phyloP scores from a whole-genome alignment of 1,140 invertebrate species.

The Meteorus sp. region DNA sequence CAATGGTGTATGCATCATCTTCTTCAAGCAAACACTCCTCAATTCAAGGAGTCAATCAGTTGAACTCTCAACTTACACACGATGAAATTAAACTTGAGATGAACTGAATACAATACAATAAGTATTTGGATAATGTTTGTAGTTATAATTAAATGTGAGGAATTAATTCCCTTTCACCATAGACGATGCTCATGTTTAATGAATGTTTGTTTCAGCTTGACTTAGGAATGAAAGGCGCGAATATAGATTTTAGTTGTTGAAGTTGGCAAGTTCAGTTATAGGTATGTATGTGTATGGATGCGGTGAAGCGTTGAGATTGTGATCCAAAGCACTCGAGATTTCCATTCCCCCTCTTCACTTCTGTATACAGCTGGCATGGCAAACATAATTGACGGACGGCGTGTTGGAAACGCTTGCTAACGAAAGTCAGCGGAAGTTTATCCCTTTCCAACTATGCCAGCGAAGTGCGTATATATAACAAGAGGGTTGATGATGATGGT shows the following conservation, averaged over 20 bases:
- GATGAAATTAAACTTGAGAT: too few species aligned
- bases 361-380: constrained; percentile 11
- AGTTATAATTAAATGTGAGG: too few species aligned
- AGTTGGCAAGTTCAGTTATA: not conserved
- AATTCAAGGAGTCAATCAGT: too few species aligned
- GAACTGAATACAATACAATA: too few species aligned
- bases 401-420: constrained; percentile 14
- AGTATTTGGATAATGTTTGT: too few species aligned
- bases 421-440: constrained; percentile 34
- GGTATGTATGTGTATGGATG: not conserved
- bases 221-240: constrained; percentile 1
- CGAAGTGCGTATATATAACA: constrained; percentile 51
- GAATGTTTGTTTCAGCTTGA: constrained; percentile 20
- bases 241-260: constrained; percentile 2
- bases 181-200: constrained; percentile 4
- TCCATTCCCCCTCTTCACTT: constrained; percentile 4
- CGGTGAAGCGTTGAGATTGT: constrained; percentile 11
- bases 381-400: constrained; percentile 41
- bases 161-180: too few species aligned
- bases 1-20: too few species aligned
- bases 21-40: too few species aligned
- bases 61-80: too few species aligned
- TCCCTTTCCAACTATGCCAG: constrained; percentile 50
- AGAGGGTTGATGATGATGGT: too few species aligned
- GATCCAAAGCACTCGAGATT: constrained; percentile 19